A percentile compares a stretch with the other conserved stretches of the same genome.
Conservation (phyloP, 2,797 vertebrate species). For the Neosilurus mollespiculum region DNA sequence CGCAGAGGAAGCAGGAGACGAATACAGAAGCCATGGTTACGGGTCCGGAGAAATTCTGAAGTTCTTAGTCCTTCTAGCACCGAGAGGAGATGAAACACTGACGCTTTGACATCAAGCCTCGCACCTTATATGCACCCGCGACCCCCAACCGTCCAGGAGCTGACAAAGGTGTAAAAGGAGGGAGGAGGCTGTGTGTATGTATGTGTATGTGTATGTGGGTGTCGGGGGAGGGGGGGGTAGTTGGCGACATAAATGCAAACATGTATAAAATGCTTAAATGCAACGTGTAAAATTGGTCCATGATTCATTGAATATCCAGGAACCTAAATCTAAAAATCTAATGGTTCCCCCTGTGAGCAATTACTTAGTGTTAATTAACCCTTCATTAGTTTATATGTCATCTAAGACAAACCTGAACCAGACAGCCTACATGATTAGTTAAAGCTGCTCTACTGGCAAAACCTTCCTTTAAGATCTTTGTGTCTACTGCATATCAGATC, state of each 20-base stretch:
- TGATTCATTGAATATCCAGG: neutral
- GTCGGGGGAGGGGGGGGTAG: neutral
- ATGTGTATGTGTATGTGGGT: neutral
- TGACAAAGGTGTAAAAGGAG: constrained; percentile 39
- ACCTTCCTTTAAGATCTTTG: neutral
- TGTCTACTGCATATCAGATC: neutral
- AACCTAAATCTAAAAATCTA: neutral
- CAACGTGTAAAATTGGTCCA: constrained; percentile 52
- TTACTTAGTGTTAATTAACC: neutral
- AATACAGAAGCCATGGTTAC: constrained; percentile 68
- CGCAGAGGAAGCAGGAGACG: constrained; percentile 62
- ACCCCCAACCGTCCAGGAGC: constrained; percentile 74
- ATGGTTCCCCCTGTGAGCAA: neutral
- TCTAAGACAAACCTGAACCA: neutral
- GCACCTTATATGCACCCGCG: constrained; percentile 70
- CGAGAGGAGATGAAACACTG: constrained; percentile 51
- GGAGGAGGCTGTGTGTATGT: neutral
- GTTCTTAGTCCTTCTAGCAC: constrained; percentile 28
- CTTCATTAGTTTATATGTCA: neutral
- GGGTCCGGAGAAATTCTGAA: constrained; percentile 28
- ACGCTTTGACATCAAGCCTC: constrained; percentile 54
- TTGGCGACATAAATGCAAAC: constrained; percentile 54
- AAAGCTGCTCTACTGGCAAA: neutral
- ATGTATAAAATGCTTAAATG: constrained; percentile 77
- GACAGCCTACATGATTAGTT: neutral